Evolutionary conservation across 2,113 vertebrate genomes (phyloP).

Genomic region (Panurus biarmicus): DNA sequence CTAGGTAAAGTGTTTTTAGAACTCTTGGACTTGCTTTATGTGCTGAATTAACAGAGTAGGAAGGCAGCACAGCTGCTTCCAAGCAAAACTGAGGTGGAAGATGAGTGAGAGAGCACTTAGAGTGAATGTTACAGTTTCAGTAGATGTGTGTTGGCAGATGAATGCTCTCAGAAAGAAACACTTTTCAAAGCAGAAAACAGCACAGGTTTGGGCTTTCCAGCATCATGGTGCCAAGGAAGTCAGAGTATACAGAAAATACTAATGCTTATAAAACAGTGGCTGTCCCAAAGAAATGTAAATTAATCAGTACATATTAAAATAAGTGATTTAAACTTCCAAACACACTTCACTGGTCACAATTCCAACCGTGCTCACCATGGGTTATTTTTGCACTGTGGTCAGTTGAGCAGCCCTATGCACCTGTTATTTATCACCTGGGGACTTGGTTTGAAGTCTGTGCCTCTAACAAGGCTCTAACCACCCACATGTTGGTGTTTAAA

Average conservation of each 20-base stretch:
- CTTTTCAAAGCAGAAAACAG: not conserved
- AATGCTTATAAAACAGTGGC: not conserved
- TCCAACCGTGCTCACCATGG: not conserved
- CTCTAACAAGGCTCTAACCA: not conserved
- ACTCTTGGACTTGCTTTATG: not conserved
- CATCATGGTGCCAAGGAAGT: not conserved
- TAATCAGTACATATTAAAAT: not conserved
- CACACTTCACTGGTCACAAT: not conserved
- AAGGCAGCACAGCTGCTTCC: not conserved
- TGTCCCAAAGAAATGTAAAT: not conserved
- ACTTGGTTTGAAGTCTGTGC: not conserved
- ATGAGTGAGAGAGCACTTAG: not conserved
- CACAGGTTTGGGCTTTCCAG: not conserved
- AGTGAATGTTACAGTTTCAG: not conserved
- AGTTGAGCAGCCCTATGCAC: not conserved
- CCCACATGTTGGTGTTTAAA: not conserved
- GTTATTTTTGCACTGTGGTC: not conserved
- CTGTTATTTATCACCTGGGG: not conserved
- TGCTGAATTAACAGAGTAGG: not conserved
- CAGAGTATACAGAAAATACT: not conserved
- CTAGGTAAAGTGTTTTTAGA: slow-evolving; percentile 71
- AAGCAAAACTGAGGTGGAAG: not conserved
- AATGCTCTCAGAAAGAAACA: not conserved
- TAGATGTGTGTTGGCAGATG: not conserved
- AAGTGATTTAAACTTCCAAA: not conserved